Base-by-base conservation (phyloP, 2,888 invertebrate species). In the Nymphalis polychloros region DNA sequence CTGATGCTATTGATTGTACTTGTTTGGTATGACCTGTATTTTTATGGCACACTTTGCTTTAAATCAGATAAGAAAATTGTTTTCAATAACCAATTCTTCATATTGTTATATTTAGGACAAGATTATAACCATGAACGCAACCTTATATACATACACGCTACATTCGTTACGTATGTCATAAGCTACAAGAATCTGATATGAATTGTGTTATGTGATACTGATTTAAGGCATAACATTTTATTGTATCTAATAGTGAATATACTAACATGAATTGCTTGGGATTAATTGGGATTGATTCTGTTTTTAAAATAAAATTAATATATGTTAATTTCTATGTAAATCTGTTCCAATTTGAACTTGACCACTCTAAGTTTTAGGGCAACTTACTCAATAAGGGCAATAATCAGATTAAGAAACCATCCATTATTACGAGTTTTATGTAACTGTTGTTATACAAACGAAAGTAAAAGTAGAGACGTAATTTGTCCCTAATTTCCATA, bases 401-500 rank as follows among this genome's bases (percentile, higher is more conserved):
- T 85, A 83, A 84, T 81, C 77, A 79, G 82, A 84, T 88, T 87
- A 87, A 86, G 84, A 84, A 86, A 88, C 81, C 81, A 84, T 85
- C 83, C 81, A 85, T 84, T 82, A 83, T 84, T 79, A 80, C 79
- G 76, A 75, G 76, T 77, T 86, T 88, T 89, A 90, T 85, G 83
- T 86, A 89, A 90, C 83, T 78, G 81, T 81, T 80, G 81, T 82
- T 80, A 79, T 80, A 87, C 88, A 85, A 86, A 88, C 77, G 88
- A 91, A 91, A 89, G 90, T 88, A 89, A 86, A 81, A 87, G 85
- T 80, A 83, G 84, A 88, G 83, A 87, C 86, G 88, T 89, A 88
- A 88, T 90, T 91, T 88, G 92, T 89, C 85, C 89, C 88, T 90
- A 83, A 90, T 91, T 90, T 90, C 89, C 89, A 90, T 90, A 87